Evolutionary conservation across 2,797 vertebrate species (phyloP).

Genomic region (Peromyscus nudipes): DNA sequence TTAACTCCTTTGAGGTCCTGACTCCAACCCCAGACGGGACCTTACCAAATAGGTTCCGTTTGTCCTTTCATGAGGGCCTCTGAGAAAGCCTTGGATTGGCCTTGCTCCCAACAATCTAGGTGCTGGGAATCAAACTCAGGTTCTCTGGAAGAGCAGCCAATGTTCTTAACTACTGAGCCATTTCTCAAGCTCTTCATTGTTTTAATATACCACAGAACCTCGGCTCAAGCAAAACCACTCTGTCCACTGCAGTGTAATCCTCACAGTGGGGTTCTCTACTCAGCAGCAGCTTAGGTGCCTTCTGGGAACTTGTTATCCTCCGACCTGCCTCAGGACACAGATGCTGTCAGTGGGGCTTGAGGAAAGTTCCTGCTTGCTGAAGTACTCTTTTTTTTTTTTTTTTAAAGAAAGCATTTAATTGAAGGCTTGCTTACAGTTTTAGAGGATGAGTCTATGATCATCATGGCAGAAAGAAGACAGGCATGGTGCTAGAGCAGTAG

Average conservation of each 20-base stretch:
- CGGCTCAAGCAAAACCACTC: not conserved
- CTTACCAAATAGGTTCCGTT: not conserved
- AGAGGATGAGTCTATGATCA: no score
- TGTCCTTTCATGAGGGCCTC: not conserved
- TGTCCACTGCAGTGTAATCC: not conserved
- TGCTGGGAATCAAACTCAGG: not conserved
- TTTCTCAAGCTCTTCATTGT: not conserved
- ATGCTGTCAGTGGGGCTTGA: not conserved
- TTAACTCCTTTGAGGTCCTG: not conserved
- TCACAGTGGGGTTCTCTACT: not conserved
- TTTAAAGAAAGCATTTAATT: no score
- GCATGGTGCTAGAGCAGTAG: no score
- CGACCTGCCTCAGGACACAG: not conserved
- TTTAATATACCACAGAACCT: not conserved
- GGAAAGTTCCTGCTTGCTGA: no score
- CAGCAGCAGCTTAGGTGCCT: not conserved
- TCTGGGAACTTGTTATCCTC: not conserved
- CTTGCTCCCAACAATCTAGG: not conserved
- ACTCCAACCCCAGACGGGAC: not conserved
- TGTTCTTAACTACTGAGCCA: not conserved
- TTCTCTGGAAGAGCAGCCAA: not conserved
- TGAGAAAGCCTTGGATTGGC: not conserved
- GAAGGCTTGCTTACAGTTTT: no score
- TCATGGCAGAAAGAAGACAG: no score
- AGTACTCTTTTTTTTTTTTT: no score